phyloP scores from a whole-genome alignment of 2,113 vertebrate genomes.

The Willisornis vidua region DNA sequence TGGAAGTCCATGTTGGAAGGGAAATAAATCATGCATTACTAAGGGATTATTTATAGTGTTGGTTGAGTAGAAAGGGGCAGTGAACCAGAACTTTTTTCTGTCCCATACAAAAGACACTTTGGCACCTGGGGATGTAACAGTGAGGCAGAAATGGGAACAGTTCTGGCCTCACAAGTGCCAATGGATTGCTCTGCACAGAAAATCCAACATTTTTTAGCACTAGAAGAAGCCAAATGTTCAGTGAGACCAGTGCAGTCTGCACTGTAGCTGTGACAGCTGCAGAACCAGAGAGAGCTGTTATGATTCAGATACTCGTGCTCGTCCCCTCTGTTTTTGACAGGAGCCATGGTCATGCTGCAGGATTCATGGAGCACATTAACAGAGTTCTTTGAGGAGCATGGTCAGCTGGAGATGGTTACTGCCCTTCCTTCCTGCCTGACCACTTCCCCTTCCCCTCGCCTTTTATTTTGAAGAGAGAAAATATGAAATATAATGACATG shows the following conservation, averaged over 20 bases:
- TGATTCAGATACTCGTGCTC: neutral
- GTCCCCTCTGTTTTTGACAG: neutral
- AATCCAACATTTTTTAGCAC: neutral
- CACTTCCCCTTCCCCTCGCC: neutral
- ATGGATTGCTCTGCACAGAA: neutral
- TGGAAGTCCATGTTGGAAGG: neutral
- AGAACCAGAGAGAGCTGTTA: neutral
- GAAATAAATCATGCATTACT: neutral
- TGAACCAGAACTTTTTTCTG: neutral
- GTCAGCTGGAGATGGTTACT: neutral
- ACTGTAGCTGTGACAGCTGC: neutral
- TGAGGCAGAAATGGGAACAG: neutral
- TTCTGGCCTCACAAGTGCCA: neutral
- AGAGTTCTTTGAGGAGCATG: fast-evolving
- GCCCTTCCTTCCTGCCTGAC: neutral
- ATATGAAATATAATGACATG: neutral
- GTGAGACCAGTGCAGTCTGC: neutral
- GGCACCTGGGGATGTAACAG: neutral
- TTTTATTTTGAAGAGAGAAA: neutral
- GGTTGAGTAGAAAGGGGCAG: neutral
- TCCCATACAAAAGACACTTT: neutral
- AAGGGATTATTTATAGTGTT: neutral
- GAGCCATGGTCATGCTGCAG: neutral
- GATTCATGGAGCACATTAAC: neutral
- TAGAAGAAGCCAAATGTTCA: neutral